Evolutionary conservation across 2,888 invertebrate species (phyloP).

Genomic region (Tetrapedia diversipes): DNA sequence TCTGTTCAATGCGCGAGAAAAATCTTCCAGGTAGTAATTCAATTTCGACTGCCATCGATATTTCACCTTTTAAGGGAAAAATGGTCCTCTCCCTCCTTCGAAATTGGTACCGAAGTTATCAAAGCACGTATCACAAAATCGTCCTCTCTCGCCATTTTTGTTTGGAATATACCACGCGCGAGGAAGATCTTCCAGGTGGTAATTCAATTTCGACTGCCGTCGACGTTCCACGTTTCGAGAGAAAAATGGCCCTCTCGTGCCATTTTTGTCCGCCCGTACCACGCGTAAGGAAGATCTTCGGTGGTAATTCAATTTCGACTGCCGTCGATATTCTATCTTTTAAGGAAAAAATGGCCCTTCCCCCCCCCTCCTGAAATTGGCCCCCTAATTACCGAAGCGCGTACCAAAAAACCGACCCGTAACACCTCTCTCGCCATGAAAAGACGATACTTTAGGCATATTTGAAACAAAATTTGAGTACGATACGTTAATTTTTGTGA

Average conservation of each 20-base stretch:
- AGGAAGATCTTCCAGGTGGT: slow-evolving; percentile 34
- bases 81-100: no score
- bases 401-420: slow-evolving; percentile 27
- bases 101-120: slow-evolving; percentile 70
- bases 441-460: no score
- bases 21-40: slow-evolving; percentile 54
- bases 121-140: slow-evolving; percentile 38
- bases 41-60: slow-evolving; percentile 59
- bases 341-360: slow-evolving; percentile 78
- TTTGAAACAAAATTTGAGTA: no score
- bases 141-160: slow-evolving; percentile 27
- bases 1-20: background rate
- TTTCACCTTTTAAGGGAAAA: slow-evolving; percentile 74
- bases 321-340: slow-evolving; percentile 62
- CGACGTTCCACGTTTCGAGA: slow-evolving; percentile 67
- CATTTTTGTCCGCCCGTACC: slow-evolving; percentile 22
- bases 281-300: slow-evolving; percentile 16
- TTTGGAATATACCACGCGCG: background rate
- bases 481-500: no score
- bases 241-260: slow-evolving; percentile 75
- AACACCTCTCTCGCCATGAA: slow-evolving; percentile 27
- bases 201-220: slow-evolving; percentile 61
- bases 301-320: slow-evolving; percentile 63
- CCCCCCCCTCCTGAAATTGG: slow-evolving; percentile 75
- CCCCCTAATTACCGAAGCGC: slow-evolving; percentile 50